These are phyloP conservation scores for Lycocorax pyrrhopterus DNA, from an alignment of 2,113 vertebrate species.

Conservation along the genomic window DNA sequence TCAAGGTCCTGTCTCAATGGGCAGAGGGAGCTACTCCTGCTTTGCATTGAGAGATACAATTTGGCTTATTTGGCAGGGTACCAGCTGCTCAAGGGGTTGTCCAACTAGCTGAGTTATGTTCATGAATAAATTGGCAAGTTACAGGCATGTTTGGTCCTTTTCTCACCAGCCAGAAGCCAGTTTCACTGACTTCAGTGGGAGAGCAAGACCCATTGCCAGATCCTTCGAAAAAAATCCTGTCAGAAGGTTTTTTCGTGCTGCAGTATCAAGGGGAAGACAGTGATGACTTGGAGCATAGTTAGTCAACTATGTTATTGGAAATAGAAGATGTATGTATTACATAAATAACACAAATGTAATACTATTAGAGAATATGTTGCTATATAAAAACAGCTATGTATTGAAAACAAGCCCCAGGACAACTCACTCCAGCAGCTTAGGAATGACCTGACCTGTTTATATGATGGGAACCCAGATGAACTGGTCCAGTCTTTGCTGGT, in stretches of 20 bases:
- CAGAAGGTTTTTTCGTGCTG: background rate
- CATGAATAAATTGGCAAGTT: background rate
- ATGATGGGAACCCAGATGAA: background rate
- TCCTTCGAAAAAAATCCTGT: background rate
- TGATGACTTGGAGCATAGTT: background rate
- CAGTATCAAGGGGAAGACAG: background rate
- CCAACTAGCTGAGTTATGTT: accelerated
- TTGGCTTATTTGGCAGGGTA: background rate
- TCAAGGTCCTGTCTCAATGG: background rate
- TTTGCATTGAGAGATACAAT: background rate
- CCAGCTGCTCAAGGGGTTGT: background rate
- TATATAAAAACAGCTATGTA: background rate
- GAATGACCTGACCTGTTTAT: background rate
- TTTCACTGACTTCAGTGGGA: background rate
- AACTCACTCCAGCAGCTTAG: background rate
- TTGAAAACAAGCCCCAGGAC: background rate
- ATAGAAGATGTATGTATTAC: background rate
- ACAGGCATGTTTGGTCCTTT: background rate
- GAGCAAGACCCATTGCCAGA: background rate
- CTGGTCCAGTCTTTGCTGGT: background rate
- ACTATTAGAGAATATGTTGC: background rate
- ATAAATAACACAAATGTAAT: background rate
- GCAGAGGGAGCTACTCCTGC: background rate
- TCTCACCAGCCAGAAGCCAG: background rate
- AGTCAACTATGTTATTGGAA: background rate